Evolutionary conservation across 1,140 invertebrate genomes (phyloP).

Genomic region (Meloidogyne exigua): DNA sequence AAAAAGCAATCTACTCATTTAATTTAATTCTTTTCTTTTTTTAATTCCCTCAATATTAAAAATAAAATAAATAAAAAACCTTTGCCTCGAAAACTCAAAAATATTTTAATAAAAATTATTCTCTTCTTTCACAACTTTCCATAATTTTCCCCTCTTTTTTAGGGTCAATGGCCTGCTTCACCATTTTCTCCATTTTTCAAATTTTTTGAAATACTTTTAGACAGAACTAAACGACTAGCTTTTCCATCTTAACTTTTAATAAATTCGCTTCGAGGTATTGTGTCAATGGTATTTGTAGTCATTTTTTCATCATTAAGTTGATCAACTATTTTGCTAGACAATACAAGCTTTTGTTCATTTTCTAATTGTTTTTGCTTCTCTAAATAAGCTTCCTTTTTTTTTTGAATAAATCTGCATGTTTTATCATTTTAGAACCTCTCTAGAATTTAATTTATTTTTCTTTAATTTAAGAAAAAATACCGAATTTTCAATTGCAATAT

Average conservation of each 20-base stretch:
- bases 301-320: conserved; percentile 20
- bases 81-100: too few relatives aligned
- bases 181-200: not conserved
- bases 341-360: conserved; percentile 17
- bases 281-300: conserved; percentile 12
- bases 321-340: conserved; percentile 6
- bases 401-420: conserved; percentile 78
- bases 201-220: conserved; percentile 17
- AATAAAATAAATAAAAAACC: too few relatives aligned
- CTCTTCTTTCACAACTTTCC: too few relatives aligned
- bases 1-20: too few relatives aligned
- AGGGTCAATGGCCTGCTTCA: too few relatives aligned
- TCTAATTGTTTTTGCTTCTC: conserved; percentile 28
- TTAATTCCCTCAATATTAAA: too few relatives aligned
- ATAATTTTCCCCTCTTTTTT: too few relatives aligned
- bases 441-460: conserved; percentile 33
- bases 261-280: conserved; percentile 68
- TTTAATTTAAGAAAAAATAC: conserved; percentile 60
- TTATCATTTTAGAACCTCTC: conserved; percentile 85
- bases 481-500: conserved; percentile 69
- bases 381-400: conserved; percentile 66
- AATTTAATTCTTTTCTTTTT: too few relatives aligned
- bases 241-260: conserved; percentile 70
- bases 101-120: too few relatives aligned
- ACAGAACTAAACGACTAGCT: conserved; percentile 6